Evolutionary conservation across 2,113 vertebrate genomes (phyloP), one percentile per base, ranked within the genome.

Genomic region (Poeciliopsis retropinna): DNA sequence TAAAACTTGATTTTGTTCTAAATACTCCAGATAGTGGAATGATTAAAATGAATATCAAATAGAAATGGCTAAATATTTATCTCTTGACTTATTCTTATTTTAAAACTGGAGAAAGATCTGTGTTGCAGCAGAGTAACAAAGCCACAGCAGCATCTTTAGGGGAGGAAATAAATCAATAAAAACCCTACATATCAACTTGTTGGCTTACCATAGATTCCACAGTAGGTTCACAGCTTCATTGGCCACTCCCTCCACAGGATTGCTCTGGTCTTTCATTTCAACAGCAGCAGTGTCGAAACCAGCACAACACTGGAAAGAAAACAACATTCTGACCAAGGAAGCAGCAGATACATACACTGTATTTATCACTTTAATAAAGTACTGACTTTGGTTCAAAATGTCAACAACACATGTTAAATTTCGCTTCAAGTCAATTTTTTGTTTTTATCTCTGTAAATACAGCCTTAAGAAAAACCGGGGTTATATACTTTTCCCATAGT

Each of bases 141-240:
- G 34, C 51, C 22, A 25, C 51, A 54, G 2, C 51, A 25, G 11
- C 51, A n/a, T 11, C 25, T 57, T 9, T n/a, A 17, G 27, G 5
- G 5, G 4, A 14, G 22, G 22, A 14, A 15, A 39, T 13, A 13
- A 5, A 22, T 65, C 29, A 19, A 60, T n/a, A 5, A 62, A 37
- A 63, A 30, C n/a, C 28, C 19, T 34, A 15, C 29, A 9, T 2
- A 1, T 19, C 44, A 61, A 1, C 27, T 7, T 61, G 15, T 11
- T 1, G 34, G 9, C 95, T 96, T 87, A 99, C 98, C 98, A 99
- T 0, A 99, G 90, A 87, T 99, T 99, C 97, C 97, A 99, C 60
- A 99, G 94, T 7, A 99, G 89, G 64, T 99, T 96, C 76, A 99
- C 89, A 6, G 97, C 97, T 83, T 99, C 97, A 2, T 96, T 96